Conservation (phyloP, 2,113 vertebrate species). For the Bubo scandiacus region DNA sequence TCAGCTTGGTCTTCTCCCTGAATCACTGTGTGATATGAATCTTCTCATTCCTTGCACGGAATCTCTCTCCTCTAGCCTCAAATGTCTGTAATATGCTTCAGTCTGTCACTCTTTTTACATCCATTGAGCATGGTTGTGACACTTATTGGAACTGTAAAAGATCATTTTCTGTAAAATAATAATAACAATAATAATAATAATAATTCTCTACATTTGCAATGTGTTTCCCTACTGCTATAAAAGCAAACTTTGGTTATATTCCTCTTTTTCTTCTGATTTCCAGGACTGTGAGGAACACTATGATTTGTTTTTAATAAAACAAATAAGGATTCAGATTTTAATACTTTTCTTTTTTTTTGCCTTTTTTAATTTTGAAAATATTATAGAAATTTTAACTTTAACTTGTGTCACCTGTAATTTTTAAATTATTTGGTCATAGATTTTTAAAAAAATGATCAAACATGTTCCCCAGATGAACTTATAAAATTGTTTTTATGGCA, state of each 20-base stretch:
- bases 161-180: neutral
- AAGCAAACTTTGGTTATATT: neutral
- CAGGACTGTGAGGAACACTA: neutral
- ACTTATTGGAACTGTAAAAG: neutral
- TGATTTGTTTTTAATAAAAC: neutral
- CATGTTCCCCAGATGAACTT: neutral
- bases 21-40: neutral
- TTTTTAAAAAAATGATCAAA: neutral
- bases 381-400: neutral
- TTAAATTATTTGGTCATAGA: neutral
- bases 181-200: too few relatives aligned
- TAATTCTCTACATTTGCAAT: neutral
- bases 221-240: neutral
- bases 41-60: neutral
- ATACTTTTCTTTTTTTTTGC: neutral
- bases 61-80: neutral
- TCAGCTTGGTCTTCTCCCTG: neutral
- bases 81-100: neutral
- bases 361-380: neutral
- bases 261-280: neutral
- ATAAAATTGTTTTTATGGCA: neutral
- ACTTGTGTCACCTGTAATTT: neutral
- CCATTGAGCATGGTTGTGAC: neutral
- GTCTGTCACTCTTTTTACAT: neutral
- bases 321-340: neutral